Evolutionary conservation across 2,888 invertebrate genomes (phyloP), one percentile per base, ranked within the genome.

Genomic region (Campoletis raptor): DNA sequence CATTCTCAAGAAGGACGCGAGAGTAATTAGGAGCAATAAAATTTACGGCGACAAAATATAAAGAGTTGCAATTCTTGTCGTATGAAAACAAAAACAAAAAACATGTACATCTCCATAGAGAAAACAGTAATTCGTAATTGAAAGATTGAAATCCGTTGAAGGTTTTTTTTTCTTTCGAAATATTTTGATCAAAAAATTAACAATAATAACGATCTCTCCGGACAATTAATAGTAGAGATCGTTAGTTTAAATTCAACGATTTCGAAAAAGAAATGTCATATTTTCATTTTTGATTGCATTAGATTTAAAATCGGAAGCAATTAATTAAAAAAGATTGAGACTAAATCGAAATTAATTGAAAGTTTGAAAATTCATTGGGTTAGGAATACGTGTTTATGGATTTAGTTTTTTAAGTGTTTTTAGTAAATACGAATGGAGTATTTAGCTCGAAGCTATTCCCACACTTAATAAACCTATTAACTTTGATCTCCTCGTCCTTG

Each of bases 401-500:
- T 61, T 30, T 30, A 15, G 36, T 52, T 79, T 37, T 72, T 40
- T 12, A 3, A 57, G 5, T 8, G 21, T 74, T 74, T 74, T 24
- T 7, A 74, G 21, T 40, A 30, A 48, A 30, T 70, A 30, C 15
- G 70, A 48, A 7, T 5, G 6, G 42, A 70, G 69, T 37, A 85
- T 73, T 83, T 73, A 57, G 73, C 42, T 73, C n/a, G 66, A 54
- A 77, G 72, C 81, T 85, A 90, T 93, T 94, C 93, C 93, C 93
- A 93, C 94, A 93, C 91, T 92, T 90, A 93, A 94, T 94, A 93
- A 93, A 94, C 92, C 93, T 92, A 93, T 93, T 93, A 93, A 93
- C 91, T 92, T 73, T 93, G 92, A 93, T 94, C 92, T 92, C 84
- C 57, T 64, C 70, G 73, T 82, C 70, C 42, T 73, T 72, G 57